Percentiles rank a stretch among this genome's conserved stretches.
Evolutionary conservation across 1,140 invertebrate species (phyloP).

Genomic region (Bradysia coprophila): DNA sequence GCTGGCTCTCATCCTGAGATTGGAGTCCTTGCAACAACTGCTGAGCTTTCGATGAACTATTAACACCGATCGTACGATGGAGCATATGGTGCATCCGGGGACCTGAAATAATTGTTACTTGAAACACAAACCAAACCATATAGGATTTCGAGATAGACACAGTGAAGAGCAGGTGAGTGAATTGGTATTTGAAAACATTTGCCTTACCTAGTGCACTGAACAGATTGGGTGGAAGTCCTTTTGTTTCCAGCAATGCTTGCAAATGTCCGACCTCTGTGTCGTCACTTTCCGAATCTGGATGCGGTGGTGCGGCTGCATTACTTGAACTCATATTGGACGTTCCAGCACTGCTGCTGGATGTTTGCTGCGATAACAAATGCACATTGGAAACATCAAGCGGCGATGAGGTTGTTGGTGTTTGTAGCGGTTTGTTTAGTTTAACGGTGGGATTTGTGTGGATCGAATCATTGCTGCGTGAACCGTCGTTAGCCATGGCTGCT

Average conservation of each 20-base stretch:
- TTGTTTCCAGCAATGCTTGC: conserved; percentile 79
- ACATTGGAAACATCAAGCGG: neutral
- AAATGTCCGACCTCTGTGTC: conserved; percentile 76
- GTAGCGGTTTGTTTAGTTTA: conserved; percentile 2
- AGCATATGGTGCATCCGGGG: conserved; percentile 94
- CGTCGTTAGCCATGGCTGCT: conserved; percentile 1
- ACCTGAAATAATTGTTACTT: too few relatives aligned
- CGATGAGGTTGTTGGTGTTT: conserved; percentile 1
- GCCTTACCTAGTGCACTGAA: conserved; percentile 49
- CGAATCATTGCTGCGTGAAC: neutral
- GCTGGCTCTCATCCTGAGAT: conserved; percentile 91
- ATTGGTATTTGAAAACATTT: too few relatives aligned
- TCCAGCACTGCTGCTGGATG: conserved; percentile 1
- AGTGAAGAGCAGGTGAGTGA: too few relatives aligned
- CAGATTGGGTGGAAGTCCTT: conserved; percentile 85
- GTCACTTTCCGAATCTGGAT: conserved; percentile 41
- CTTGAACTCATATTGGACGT: conserved; percentile 5
- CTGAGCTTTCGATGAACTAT: conserved; percentile 78
- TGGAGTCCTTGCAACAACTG: conserved; percentile 86
- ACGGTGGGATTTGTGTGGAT: conserved; percentile 3
- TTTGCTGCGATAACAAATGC: conserved; percentile 3
- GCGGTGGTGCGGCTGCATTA: conserved; percentile 8
- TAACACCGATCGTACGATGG: conserved; percentile 79
- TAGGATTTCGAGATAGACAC: too few relatives aligned
- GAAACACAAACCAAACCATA: too few relatives aligned